Base-by-base conservation (phyloP, 1,140 invertebrate genomes). In the Orius insidiosus region DNA sequence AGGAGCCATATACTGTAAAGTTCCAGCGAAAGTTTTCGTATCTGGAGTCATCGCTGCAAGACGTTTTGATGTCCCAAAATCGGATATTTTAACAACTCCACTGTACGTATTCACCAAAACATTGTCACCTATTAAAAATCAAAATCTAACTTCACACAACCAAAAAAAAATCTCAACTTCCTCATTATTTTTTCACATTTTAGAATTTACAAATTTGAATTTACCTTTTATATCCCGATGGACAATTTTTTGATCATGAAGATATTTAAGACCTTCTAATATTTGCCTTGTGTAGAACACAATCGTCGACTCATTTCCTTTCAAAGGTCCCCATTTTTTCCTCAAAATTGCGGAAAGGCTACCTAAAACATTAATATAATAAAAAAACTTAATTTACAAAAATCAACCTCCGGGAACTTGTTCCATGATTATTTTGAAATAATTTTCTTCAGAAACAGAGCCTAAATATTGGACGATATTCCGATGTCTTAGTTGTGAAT, bases 401-500 rank as follows among this genome's bases (percentile, higher is more conserved):
- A n/a, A n/a, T n/a, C 18, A 57, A 75, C 76, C 80, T 69, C 81
- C 81, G 30, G 80, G 80, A 32, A 90, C 94, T 72, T 96, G 88
- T 62, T 99, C 95, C 95, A 99, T 98, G 60, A 98, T 94, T 55
- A 99, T 98, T 67, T 98, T 97, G 58, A 92, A 94, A 60, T 73
- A 88, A 34, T 89, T 90, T 63, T 90, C 80, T 62, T 96, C 90
- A 50, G 86, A 90, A 32, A 89, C 72, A 24, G 92, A 97, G 0
- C 94, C 95, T 19, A 97, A 70, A 63, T 98, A 98, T 60, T 89
- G 87, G 0, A 99, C 95, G 59, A 99, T 99, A 67, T 99, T 98
- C 54, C 86, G 70, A 63, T 99, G 94, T 1, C 86, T 69, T 31
- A 99, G 64, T 59, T 96, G 89, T 10, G 93, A 96, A 64, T 98